A percentile compares a stretch with the other conserved stretches of the same genome.
phyloP scores from a whole-genome alignment of 2,113 vertebrate species.

The Okapia johnstoni region DNA sequence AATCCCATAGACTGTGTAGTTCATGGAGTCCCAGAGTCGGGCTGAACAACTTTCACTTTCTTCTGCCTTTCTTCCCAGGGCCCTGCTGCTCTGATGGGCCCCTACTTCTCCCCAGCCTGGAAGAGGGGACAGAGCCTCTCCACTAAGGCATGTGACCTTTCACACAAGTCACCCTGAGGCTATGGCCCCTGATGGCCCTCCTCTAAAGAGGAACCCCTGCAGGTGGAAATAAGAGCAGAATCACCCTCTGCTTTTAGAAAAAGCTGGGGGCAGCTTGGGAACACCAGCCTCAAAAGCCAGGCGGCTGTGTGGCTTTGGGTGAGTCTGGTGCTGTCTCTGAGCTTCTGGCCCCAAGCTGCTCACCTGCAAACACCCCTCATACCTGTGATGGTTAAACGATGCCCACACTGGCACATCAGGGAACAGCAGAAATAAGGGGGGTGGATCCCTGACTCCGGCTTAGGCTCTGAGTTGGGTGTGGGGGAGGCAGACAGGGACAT shows the following conservation, averaged over 20 bases:
- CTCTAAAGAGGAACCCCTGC: not conserved
- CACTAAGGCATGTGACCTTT: not conserved
- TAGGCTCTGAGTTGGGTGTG: not conserved
- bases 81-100: fast-evolving
- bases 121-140: not conserved
- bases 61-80: not conserved
- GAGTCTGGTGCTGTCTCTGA: not conserved
- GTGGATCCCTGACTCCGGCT: not conserved
- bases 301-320: not conserved
- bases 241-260: not conserved
- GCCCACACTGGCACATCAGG: not conserved
- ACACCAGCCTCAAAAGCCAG: not conserved
- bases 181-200: not conserved
- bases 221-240: not conserved
- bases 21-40: not conserved
- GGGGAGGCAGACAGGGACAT: fast-evolving
- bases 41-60: not conserved
- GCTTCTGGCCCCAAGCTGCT: not conserved
- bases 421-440: fast-evolving
- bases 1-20: not conserved
- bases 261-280: not conserved
- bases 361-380: not conserved
- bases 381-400: fast-evolving
- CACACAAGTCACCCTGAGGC: not conserved
- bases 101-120: not conserved